Conservation (phyloP, 2,797 vertebrate genomes). For the Rhinella marina region DNA sequence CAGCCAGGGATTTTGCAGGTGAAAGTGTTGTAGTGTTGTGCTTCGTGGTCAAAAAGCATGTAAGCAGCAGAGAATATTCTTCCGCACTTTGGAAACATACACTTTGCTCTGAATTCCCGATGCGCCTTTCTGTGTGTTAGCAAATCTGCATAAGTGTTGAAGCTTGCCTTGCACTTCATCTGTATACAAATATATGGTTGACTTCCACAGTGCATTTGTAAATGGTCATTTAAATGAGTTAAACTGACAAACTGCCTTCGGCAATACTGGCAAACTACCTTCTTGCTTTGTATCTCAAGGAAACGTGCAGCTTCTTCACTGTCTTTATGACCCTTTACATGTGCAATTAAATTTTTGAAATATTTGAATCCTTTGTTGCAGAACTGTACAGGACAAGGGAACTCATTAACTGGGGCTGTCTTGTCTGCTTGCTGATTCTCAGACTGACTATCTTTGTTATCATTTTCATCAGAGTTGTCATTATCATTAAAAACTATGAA, state of each 20-base stretch:
- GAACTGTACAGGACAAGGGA: conserved; percentile 81
- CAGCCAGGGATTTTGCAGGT: conserved; percentile 88
- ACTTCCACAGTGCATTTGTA: conserved; percentile 94
- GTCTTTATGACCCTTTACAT: conserved; percentile 89
- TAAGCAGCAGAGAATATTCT: conserved; percentile 93
- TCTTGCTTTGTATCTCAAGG: conserved; percentile 95
- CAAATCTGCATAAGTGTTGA: conserved; percentile 90
- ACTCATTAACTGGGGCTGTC: conserved; percentile 77
- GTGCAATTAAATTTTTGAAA: conserved; percentile 93
- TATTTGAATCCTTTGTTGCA: conserved; percentile 95
- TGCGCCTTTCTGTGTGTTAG: conserved; percentile 89
- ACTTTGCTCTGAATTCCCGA: conserved; percentile 87
- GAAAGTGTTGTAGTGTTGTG: conserved; percentile 95
- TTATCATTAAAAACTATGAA: conserved; percentile 78
- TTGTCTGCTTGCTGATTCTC: conserved; percentile 73
- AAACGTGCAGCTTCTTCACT: conserved; percentile 91
- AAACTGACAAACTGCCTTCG: conserved; percentile 93
- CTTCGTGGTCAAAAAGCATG: conserved; percentile 94
- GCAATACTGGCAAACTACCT: conserved; percentile 97
- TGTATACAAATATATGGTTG: conserved; percentile 98
- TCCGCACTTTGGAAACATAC: conserved; percentile 96
- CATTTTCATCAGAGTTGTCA: conserved; percentile 76
- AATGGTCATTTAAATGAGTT: conserved; percentile 92
- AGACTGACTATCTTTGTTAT: conserved; percentile 79
- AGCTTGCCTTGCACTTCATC: conserved; percentile 93